Evolutionary conservation across 2,113 vertebrate species (phyloP).

Genomic region (Lota lota): DNA sequence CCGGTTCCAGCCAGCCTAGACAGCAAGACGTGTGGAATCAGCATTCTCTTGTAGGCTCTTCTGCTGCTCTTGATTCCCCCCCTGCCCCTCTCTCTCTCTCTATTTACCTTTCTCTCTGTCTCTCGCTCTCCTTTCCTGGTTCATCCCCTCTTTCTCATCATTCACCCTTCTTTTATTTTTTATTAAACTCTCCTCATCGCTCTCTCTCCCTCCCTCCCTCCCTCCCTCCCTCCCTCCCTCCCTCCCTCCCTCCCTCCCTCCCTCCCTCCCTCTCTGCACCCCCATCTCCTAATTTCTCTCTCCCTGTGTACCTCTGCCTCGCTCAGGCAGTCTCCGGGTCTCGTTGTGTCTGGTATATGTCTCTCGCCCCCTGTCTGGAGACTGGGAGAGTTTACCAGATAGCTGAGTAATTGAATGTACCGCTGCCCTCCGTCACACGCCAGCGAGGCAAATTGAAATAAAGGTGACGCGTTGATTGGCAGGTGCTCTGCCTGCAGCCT

Average conservation of each 20-base stretch:
- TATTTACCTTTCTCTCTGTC: constrained; percentile 14
- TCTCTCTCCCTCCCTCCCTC: not conserved
- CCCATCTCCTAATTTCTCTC: constrained; percentile 1
- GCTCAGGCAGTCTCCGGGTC: not conserved
- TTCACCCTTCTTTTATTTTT: no score
- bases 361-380: no score
- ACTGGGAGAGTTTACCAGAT: no score
- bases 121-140: not conserved
- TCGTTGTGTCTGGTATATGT: no score
- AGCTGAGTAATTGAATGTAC: no score
- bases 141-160: no score
- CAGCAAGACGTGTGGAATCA: constrained; percentile 55
- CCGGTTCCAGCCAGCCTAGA: constrained; percentile 50
- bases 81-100: not conserved
- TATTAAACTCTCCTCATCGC: not conserved
- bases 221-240: constrained; percentile 10
- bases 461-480: no score
- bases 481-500: no score
- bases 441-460: no score
- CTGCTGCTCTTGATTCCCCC: constrained; percentile 1
- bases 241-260: constrained; percentile 1
- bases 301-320: constrained; percentile 5
- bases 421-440: no score
- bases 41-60: constrained; percentile 41
- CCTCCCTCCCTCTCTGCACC: not conserved